These are phyloP conservation scores for Brachionichthys hirsutus DNA, from an alignment of 2,113 vertebrate genomes.

Conservation along the genomic window DNA sequence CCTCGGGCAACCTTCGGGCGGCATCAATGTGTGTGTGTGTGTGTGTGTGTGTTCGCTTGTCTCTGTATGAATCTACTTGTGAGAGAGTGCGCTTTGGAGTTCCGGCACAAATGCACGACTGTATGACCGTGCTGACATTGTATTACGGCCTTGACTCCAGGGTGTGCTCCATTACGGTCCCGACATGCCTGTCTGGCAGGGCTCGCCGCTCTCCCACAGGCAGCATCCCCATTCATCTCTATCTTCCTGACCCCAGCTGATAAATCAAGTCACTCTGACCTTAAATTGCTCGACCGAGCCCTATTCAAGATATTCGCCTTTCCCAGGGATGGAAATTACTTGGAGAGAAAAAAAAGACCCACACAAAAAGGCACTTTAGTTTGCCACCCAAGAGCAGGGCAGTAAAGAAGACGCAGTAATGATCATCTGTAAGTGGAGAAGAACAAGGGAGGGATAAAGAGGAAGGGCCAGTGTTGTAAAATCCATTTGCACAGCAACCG, in stretches of 20 bases:
- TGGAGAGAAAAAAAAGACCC: slow-evolving; percentile 45
- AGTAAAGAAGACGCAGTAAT: slow-evolving; percentile 61
- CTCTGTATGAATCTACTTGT: slow-evolving; percentile 19
- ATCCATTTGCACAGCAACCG: slow-evolving; percentile 72
- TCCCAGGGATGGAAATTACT: slow-evolving; percentile 63
- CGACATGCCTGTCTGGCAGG: slow-evolving; percentile 44
- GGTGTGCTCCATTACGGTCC: slow-evolving; percentile 45
- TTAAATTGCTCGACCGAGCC: slow-evolving; percentile 46
- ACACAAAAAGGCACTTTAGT: slow-evolving; percentile 65
- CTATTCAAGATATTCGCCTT: slow-evolving; percentile 60
- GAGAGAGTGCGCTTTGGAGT: slow-evolving; percentile 2
- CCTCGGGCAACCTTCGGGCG: slow-evolving; percentile 37
- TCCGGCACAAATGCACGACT: neutral
- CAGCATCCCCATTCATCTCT: slow-evolving; percentile 61
- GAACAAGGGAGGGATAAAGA: slow-evolving; percentile 43
- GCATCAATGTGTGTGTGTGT: neutral
- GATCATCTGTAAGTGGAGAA: slow-evolving; percentile 47
- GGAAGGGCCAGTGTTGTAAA: slow-evolving; percentile 62
- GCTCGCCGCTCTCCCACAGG: slow-evolving; percentile 47
- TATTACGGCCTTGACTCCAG: slow-evolving; percentile 25
- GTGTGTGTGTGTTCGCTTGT: slow-evolving; percentile 10
- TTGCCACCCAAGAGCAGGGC: slow-evolving; percentile 65
- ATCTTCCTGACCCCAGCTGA: slow-evolving; percentile 51
- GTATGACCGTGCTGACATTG: slow-evolving; percentile 20
- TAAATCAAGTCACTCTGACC: slow-evolving; percentile 69